A percentile compares a stretch with the other conserved stretches of the same genome.
phyloP scores from a whole-genome alignment of 2,888 invertebrate genomes.

The Oegoconia quadripuncta region DNA sequence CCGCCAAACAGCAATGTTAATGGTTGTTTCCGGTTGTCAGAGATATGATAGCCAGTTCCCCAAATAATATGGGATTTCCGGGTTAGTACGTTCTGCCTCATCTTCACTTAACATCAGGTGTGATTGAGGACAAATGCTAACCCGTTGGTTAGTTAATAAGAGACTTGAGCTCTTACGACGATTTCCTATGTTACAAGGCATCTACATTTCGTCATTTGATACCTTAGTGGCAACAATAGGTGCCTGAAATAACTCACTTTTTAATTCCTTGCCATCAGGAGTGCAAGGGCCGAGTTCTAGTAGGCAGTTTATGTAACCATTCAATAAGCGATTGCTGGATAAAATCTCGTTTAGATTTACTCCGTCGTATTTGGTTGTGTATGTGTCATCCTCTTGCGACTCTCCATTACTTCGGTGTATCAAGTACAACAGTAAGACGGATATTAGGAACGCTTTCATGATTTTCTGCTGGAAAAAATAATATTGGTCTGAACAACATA shows the following conservation, averaged over 20 bases:
- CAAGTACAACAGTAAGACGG: neutral
- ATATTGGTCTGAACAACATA: neutral
- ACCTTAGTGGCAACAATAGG: too few relatives aligned
- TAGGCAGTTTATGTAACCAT: conserved; percentile 85
- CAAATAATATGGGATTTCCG: too few relatives aligned
- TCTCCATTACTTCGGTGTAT: neutral
- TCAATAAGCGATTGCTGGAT: conserved; percentile 82
- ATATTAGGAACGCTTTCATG: neutral
- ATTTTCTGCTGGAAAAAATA: neutral
- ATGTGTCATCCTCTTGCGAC: conserved; percentile 36
- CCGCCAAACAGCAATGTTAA: too few relatives aligned
- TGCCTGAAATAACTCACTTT: conserved; percentile 79
- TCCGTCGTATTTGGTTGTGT: conserved; percentile 86
- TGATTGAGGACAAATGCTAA: too few relatives aligned
- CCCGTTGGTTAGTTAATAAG: too few relatives aligned
- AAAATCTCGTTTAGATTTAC: conserved; percentile 85
- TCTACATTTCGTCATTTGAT: too few relatives aligned
- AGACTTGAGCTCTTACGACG: too few relatives aligned
- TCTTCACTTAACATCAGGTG: too few relatives aligned
- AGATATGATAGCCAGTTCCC: too few relatives aligned
- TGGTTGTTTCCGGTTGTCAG: too few relatives aligned
- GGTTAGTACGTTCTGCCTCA: too few relatives aligned
- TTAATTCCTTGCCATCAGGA: conserved; percentile 85
- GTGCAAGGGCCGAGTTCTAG: conserved; percentile 83
- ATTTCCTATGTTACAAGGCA: too few relatives aligned